Evolutionary conservation across 2,797 vertebrate genomes (phyloP).

Genomic region (Balearica regulorum): DNA sequence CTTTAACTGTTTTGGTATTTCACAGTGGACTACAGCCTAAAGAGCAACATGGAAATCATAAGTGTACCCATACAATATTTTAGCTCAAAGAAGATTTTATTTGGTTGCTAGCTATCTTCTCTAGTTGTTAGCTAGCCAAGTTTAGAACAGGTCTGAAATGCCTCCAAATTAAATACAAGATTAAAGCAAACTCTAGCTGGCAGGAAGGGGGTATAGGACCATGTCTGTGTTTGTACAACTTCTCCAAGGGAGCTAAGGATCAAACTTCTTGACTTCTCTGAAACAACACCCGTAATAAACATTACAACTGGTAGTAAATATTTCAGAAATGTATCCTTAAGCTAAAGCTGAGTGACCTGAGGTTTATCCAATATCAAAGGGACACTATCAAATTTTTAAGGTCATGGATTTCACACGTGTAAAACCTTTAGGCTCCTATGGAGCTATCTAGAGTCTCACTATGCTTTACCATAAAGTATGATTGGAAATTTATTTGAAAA

Average conservation of each 20-base stretch:
- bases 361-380: slow-evolving; percentile 52
- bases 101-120: not conserved
- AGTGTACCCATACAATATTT: not conserved
- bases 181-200: not conserved
- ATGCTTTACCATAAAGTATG: not conserved
- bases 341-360: slow-evolving; percentile 14
- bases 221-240: slow-evolving; percentile 14
- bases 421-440: not conserved
- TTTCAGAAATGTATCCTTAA: slow-evolving; percentile 43
- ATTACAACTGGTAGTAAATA: slow-evolving; percentile 49
- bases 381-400: slow-evolving; percentile 35
- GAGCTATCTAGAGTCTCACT: not conserved
- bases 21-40: not conserved
- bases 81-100: not conserved
- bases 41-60: not conserved
- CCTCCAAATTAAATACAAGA: not conserved
- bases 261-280: slow-evolving; percentile 44
- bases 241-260: slow-evolving; percentile 28
- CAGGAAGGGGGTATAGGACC: not conserved
- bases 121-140: not conserved
- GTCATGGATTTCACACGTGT: slow-evolving; percentile 9
- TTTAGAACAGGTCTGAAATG: not conserved
- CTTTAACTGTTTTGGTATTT: not conserved
- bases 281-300: slow-evolving; percentile 37
- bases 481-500: slow-evolving; percentile 4